A percentile compares a stretch with the other conserved stretches of the same genome.
These are phyloP conservation scores for Corythornis cristatus DNA, from an alignment of 2,113 vertebrate species.

Conservation along the genomic window DNA sequence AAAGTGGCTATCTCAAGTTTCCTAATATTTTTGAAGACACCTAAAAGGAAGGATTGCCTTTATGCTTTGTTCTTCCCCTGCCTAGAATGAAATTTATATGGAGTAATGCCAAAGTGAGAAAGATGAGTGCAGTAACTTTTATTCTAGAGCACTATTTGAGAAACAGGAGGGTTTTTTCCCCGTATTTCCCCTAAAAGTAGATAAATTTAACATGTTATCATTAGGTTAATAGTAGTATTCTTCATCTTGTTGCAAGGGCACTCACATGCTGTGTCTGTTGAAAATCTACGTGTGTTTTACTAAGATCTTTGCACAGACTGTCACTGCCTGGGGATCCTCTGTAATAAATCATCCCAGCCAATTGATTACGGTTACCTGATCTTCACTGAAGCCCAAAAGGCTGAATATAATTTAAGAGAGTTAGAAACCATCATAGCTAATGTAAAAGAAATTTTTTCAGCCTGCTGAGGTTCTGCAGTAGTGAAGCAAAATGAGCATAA, in stretches of 20 bases:
- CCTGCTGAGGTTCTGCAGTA: neutral
- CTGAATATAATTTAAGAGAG: neutral
- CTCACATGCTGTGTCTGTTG: neutral
- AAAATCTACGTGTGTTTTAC: neutral
- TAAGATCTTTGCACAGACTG: neutral
- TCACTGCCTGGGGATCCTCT: neutral
- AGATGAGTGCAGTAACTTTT: neutral
- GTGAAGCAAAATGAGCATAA: neutral
- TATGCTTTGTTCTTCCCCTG: neutral
- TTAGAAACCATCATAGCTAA: neutral
- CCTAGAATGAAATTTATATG: neutral
- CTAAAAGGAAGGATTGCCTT: neutral
- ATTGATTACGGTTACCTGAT: neutral
- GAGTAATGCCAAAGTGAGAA: neutral
- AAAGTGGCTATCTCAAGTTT: neutral
- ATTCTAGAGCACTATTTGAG: neutral
- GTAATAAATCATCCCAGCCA: neutral
- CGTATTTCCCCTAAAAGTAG: neutral
- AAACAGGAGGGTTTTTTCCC: fast-evolving
- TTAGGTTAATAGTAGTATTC: neutral
- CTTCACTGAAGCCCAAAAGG: neutral
- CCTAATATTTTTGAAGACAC: neutral
- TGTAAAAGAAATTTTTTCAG: neutral
- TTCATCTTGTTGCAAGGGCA: neutral
- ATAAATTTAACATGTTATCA: neutral